Conservation (phyloP, 30 jellyfish, hydroid and myxozoan genomes). For the Turritopsis rubra region DNA sequence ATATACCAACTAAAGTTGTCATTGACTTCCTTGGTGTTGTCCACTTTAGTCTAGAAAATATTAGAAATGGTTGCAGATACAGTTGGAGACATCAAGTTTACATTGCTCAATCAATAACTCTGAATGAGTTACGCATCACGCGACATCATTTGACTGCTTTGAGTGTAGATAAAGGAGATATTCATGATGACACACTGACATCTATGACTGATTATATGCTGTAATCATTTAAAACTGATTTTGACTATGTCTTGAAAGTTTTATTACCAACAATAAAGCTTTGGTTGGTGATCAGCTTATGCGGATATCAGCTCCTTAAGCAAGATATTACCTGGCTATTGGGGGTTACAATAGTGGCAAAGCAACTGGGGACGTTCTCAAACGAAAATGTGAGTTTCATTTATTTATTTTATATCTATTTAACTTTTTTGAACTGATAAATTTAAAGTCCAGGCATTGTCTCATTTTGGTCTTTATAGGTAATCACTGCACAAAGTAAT, state of each 20-base stretch:
- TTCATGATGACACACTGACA: slow-evolving; percentile 1
- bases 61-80: neutral
- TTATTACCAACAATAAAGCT: neutral
- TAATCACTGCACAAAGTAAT: no score
- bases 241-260: neutral
- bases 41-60: neutral
- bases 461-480: no score
- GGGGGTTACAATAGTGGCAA: neutral
- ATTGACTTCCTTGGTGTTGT: neutral
- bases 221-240: neutral
- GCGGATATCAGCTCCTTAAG: neutral
- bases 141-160: neutral
- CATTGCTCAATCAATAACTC: neutral
- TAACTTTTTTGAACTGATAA: neutral
- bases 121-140: neutral
- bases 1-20: neutral
- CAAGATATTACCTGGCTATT: neutral
- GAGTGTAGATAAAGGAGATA: slow-evolving; percentile 2
- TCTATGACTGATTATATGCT: neutral
- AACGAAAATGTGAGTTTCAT: neutral
- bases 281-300: slow-evolving; percentile 1
- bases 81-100: slow-evolving; percentile 8
- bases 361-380: neutral
- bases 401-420: neutral
- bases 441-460: neutral